phyloP scores from a whole-genome alignment of 2,797 vertebrate species.

The Peromyscus attwateri region DNA sequence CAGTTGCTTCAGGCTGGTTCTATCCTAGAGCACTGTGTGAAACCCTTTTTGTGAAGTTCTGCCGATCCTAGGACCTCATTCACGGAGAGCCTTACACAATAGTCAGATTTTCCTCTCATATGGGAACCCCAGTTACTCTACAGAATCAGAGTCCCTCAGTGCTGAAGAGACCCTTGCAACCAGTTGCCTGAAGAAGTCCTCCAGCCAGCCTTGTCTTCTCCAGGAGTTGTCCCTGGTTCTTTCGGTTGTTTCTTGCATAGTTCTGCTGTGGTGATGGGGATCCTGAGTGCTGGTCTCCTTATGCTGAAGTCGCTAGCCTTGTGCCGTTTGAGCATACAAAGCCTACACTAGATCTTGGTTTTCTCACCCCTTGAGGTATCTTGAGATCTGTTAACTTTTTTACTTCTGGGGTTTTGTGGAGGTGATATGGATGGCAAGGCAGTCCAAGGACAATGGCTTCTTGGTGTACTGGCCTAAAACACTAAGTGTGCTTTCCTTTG shows the following conservation, averaged over 20 bases:
- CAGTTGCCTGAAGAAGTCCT: not conserved
- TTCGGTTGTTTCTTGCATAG: not conserved
- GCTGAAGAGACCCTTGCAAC: not conserved
- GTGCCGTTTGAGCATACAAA: not conserved
- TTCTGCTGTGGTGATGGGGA: not conserved
- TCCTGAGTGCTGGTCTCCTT: not conserved
- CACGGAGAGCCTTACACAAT: not conserved
- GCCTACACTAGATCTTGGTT: not conserved
- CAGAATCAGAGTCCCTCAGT: not conserved
- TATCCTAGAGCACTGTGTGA: slow-evolving; percentile 33
- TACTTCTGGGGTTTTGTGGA: not conserved
- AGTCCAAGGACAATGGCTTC: not conserved
- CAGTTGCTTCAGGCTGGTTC: not conserved
- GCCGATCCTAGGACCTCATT: not conserved
- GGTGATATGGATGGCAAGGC: not conserved
- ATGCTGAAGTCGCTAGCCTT: not conserved
- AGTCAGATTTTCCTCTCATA: not conserved
- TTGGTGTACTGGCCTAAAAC: not conserved
- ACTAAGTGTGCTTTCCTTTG: not conserved
- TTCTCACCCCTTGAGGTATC: not conserved
- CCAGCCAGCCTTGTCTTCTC: not conserved
- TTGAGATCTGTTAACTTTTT: not conserved
- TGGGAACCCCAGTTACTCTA: not conserved
- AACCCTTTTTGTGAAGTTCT: slow-evolving; percentile 16
- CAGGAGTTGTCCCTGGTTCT: not conserved